Base-by-base conservation (phyloP, 2,113 vertebrate species). In the Leptocoma aspasia region DNA sequence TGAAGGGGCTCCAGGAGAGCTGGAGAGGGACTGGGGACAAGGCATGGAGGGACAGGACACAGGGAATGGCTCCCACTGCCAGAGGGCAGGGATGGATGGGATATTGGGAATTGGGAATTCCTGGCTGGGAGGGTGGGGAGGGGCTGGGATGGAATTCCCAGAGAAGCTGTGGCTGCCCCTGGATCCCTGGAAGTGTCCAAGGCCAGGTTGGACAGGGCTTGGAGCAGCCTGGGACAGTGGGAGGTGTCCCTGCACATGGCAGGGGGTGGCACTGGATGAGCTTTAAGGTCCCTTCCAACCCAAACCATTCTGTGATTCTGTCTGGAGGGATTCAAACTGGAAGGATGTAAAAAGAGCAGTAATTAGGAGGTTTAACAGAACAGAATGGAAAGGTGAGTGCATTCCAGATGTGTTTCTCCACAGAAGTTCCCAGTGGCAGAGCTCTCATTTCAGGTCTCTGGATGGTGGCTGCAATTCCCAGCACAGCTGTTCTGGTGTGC, bases 271-370 rank as follows among this genome's bases (percentile, higher is more conserved):
- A 39, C 15, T 28, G 39, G 23, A 0, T 54, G 19, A 15, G 12
- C 44, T 7, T 13, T 11, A 1, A 26, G 1, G 12, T 49, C 35
- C 35, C 31, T 33, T 18, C 41, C 75, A 24, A 1, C 28, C 64
- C 41, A 47, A 63, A 39, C 10, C 6, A 5, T 19, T 28, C 45
- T 5, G 0, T 42, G 37, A n/a, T 3, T 39, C 39, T n/a, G 1
- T 4, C 28, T 39, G 64, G 56, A 60, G 33, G 35, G 53, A 10
- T 8, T 70, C 37, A 3, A 16, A 9, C 13, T 16, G 56, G 52
- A 39, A n/a, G n/a, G 49, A 8, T 16, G 33, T 3, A 35, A 17
- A 17, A 33, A 15, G 30, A 81, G 50, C 7, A 77, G 63, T 1
- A 12, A 39, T 13, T 3, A 15, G 6, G 53, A 63, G 5, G 8